These are phyloP conservation scores for Bubo blakistoni DNA, from an alignment of 2,113 vertebrate species.

Conservation along the genomic window DNA sequence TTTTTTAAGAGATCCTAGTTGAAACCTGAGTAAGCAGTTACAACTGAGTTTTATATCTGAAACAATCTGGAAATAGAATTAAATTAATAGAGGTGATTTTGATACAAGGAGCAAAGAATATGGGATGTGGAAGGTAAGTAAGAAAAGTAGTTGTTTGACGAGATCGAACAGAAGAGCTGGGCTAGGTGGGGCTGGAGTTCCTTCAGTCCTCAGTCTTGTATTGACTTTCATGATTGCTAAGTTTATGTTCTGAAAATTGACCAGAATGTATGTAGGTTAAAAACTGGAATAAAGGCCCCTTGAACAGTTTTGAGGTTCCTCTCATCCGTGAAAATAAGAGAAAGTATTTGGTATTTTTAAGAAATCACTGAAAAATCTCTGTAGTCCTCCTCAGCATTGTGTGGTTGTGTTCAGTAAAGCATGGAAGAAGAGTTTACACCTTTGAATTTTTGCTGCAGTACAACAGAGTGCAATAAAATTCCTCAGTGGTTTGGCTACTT, in stretches of 20 bases:
- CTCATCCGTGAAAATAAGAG: background rate
- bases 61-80: background rate
- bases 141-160: background rate
- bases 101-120: background rate
- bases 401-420: background rate
- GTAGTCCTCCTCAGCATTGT: background rate
- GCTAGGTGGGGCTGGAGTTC: background rate
- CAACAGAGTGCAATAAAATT: background rate
- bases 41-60: background rate
- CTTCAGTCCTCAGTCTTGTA: background rate
- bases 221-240: background rate
- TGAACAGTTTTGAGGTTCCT: background rate
- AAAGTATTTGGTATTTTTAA: background rate
- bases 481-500: background rate
- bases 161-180: background rate
- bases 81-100: background rate
- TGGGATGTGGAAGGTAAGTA: background rate
- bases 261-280: background rate
- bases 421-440: background rate
- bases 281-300: background rate
- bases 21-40: background rate
- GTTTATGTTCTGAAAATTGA: background rate
- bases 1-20: background rate
- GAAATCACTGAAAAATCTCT: background rate
- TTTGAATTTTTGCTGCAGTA: background rate